Conservation (phyloP, 2,888 invertebrate species). For the Dryocosmus kuriphilus region DNA sequence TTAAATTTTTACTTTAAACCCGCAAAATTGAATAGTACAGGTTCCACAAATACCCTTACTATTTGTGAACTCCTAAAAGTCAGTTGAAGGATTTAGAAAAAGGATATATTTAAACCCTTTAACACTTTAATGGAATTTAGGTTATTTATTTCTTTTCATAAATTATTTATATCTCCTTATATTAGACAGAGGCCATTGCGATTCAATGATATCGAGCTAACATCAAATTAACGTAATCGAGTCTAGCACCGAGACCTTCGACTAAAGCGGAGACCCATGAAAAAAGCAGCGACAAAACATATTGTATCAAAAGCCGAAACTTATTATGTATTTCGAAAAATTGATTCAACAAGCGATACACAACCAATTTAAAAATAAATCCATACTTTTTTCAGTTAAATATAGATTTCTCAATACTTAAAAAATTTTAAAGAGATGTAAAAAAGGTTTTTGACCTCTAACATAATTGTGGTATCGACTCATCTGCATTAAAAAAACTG, state of each 20-base stretch:
- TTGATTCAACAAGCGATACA: background rate
- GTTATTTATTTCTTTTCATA: background rate
- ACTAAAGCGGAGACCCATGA: slow-evolving; percentile 30
- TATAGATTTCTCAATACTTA: background rate
- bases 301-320: background rate
- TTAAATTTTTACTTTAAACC: no score
- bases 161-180: background rate
- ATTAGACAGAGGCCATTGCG: slow-evolving; percentile 56
- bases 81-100: background rate
- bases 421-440: background rate
- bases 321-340: background rate
- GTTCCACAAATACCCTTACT: no score
- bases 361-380: background rate
- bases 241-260: slow-evolving; percentile 60
- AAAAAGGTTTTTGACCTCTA: background rate
- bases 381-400: background rate
- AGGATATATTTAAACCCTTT: background rate
- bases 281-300: slow-evolving; percentile 3
- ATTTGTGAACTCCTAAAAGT: no score
- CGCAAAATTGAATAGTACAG: no score
- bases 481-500: background rate
- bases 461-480: background rate
- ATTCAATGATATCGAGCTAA: slow-evolving; percentile 65
- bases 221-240: slow-evolving; percentile 62
- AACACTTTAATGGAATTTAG: background rate